A percentile compares a stretch with the other conserved stretches of the same genome.
These are phyloP conservation scores for Dipodomys stephensi DNA, from an alignment of 2,113 vertebrate species.

Conservation along the genomic window DNA sequence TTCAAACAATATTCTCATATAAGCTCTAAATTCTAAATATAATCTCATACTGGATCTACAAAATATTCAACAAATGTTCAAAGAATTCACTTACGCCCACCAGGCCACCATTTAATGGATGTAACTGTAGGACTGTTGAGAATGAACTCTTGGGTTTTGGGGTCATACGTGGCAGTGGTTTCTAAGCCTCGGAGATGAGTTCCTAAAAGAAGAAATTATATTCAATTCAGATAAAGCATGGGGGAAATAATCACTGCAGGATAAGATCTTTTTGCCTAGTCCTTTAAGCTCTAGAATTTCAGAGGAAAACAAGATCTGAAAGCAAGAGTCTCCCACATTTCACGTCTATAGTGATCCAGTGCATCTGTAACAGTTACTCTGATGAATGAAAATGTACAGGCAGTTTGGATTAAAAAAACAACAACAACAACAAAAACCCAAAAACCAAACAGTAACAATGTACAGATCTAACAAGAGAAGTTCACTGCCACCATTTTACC, in stretches of 20 bases:
- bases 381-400: neutral
- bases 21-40: neutral
- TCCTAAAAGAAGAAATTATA: constrained; percentile 85
- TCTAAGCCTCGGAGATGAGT: constrained; percentile 96
- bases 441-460: neutral
- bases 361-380: neutral
- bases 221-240: neutral
- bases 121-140: constrained; percentile 97
- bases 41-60: neutral
- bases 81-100: constrained; percentile 92
- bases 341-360: neutral
- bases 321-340: too few species aligned
- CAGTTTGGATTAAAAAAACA: neutral
- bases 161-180: constrained; percentile 97
- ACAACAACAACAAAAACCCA: too few species aligned
- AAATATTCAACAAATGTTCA: neutral
- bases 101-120: constrained; percentile 99
- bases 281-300: neutral
- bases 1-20: constrained; percentile 14
- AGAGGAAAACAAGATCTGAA: neutral
- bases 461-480: neutral
- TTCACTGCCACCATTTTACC: neutral
- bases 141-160: constrained; percentile 96
- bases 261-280: neutral
- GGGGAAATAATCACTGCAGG: fast-evolving